Base-by-base conservation (phyloP, 2,797 vertebrate genomes). In the Pteronotus mesoamericanus region DNA sequence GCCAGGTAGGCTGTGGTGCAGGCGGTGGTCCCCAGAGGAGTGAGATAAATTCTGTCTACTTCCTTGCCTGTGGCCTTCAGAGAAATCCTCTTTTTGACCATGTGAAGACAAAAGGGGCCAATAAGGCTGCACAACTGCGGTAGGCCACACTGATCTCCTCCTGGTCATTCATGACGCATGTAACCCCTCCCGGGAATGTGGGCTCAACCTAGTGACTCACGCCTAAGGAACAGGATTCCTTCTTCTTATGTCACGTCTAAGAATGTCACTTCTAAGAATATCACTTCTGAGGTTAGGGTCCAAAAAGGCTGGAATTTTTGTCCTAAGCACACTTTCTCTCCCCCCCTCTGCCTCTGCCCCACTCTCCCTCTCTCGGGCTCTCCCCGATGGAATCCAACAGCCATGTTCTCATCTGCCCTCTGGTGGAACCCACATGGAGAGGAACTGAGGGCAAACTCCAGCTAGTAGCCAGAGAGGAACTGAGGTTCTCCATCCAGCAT, bases 201-300 rank as follows among this genome's bases (percentile, higher is more conserved):
- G 37, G 51, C n/a, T 55, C 2, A 3, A 94, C 22, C 42, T 83
- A 37, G 51, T 19, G 32, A 83, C 32, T 53, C 37, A 39, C 44
- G 66, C 24, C 37, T 94, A 78, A 84, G 19, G 22, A 71, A 84
- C 3, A 79, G 11, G 51, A 96, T 39, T 10, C n/a, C n/a, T n/a
- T n/a, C n/a, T n/a, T n/a, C n/a, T n/a, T n/a, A n/a, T n/a, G n/a
- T n/a, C n/a, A n/a, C n/a, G n/a, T n/a, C n/a, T n/a, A n/a, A n/a
- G n/a, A n/a, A n/a, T n/a, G n/a, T n/a, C n/a, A n/a, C n/a, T n/a
- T n/a, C n/a, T n/a, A n/a, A 82, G 15, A 64, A 46, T 26, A 19
- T 42, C 42, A 83, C 32, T 83, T 82, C 19, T 19, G 53, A 87
- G 32, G 39, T 59, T 32, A 61, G 4, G 15, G 37, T 51, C 32